These are phyloP conservation scores for Polymixis flavicincta DNA, from an alignment of 2,888 invertebrate species.

Conservation along the genomic window DNA sequence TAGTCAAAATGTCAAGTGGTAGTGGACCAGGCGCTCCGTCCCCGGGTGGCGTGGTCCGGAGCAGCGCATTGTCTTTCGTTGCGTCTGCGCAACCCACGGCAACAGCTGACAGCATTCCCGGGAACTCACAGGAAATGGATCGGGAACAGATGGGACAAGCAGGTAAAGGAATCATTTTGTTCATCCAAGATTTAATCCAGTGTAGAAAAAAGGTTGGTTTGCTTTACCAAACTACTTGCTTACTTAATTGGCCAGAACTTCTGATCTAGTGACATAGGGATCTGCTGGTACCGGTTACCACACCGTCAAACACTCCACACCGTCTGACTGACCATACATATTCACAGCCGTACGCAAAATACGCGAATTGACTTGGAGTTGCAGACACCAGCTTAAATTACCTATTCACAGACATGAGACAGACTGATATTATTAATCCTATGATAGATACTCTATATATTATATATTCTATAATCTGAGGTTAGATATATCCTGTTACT, in stretches of 20 bases:
- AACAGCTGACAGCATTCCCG: constrained; percentile 62
- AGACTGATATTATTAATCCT: no score
- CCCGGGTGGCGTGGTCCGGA: constrained; percentile 79
- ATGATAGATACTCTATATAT: no score
- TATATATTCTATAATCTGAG: no score
- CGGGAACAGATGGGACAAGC: constrained; percentile 73
- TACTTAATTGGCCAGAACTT: not conserved
- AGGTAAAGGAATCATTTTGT: constrained; percentile 66
- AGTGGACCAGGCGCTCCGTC: constrained; percentile 71
- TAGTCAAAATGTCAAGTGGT: constrained; percentile 72
- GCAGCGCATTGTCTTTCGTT: constrained; percentile 84
- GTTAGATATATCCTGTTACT: no score
- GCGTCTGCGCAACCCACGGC: constrained; percentile 79
- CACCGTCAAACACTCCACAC: no score
- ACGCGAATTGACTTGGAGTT: no score
- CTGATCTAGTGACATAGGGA: not conserved
- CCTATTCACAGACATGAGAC: no score
- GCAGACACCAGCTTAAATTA: no score
- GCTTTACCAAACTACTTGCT: not conserved
- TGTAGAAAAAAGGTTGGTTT: not conserved
- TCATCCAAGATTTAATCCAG: not conserved
- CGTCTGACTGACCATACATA: no score
- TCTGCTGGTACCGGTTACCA: no score
- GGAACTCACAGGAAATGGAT: constrained; percentile 66
- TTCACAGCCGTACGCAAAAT: no score